Evolutionary conservation across 2,113 vertebrate species (phyloP).

Genomic region (Brevimyrus niger): DNA sequence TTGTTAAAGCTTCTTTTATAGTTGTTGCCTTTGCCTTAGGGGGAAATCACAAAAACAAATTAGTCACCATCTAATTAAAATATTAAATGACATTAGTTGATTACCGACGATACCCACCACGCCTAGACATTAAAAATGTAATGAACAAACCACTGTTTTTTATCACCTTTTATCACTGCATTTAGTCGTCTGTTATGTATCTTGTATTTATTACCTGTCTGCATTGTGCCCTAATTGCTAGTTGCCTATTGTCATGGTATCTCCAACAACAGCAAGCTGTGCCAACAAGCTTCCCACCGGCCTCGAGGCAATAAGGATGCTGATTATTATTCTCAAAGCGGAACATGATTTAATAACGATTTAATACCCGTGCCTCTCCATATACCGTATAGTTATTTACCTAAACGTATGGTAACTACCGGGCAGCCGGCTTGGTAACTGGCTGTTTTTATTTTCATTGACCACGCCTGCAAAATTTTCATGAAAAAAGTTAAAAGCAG

Average conservation of each 20-base stretch:
- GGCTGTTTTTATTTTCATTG: neutral
- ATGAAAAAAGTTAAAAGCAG: neutral
- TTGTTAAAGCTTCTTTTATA: conserved; percentile 82
- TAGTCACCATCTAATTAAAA: neutral
- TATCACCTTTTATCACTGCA: neutral
- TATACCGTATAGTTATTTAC: neutral
- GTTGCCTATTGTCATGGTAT: neutral
- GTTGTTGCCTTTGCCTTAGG: conserved; percentile 85
- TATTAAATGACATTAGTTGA: neutral
- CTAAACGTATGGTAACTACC: neutral
- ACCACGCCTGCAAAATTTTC: neutral
- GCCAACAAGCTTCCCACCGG: neutral
- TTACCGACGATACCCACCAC: neutral
- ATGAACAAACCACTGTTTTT: neutral
- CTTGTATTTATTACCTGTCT: neutral
- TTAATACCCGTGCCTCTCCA: neutral
- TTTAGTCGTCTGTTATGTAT: neutral
- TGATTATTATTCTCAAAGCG: neutral
- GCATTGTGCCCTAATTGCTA: neutral
- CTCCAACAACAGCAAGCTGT: neutral
- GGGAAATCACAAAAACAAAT: conserved; percentile 25
- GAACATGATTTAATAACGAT: neutral
- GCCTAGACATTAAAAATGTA: neutral
- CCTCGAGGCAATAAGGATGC: neutral
- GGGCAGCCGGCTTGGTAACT: neutral